A percentile compares a stretch with the other conserved stretches of the same genome.
Evolutionary conservation across 2,888 invertebrate genomes (phyloP).

Genomic region (Calameuta pallipes): DNA sequence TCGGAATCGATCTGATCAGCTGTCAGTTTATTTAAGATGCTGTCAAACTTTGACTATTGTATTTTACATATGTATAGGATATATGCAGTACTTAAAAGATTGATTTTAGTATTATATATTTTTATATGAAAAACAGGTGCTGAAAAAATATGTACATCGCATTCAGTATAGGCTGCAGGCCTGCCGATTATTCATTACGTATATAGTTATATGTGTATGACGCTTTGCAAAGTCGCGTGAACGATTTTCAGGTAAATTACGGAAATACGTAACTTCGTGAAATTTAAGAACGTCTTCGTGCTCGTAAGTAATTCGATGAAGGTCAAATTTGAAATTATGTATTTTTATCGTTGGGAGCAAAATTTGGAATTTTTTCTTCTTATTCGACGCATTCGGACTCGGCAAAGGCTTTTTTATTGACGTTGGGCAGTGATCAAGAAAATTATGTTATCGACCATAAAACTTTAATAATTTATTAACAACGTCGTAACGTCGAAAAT

Average conservation of each 20-base stretch:
- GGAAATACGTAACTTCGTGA: background rate
- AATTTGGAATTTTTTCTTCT: background rate
- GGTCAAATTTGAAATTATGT: background rate
- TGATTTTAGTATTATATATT: background rate
- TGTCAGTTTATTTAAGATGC: background rate
- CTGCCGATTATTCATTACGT: background rate
- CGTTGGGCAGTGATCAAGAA: background rate
- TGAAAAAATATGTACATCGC: background rate
- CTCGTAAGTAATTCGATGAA: background rate
- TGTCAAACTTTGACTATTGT: background rate
- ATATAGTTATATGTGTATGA: background rate
- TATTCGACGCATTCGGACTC: background rate
- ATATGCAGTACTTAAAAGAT: background rate
- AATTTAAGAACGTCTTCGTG: too few species aligned
- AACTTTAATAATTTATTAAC: background rate
- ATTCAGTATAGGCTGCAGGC: background rate
- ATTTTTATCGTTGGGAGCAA: background rate
- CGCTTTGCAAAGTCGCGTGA: background rate
- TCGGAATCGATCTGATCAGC: background rate
- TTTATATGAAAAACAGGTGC: background rate
- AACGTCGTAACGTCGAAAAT: background rate
- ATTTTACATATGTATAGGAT: background rate
- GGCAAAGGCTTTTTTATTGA: background rate
- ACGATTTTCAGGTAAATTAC: background rate
- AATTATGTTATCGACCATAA: background rate